A percentile compares a stretch with the other conserved stretches of the same genome.
Evolutionary conservation across 2,888 invertebrate species (phyloP).

Genomic region (Zaprionus bogoriensis): DNA sequence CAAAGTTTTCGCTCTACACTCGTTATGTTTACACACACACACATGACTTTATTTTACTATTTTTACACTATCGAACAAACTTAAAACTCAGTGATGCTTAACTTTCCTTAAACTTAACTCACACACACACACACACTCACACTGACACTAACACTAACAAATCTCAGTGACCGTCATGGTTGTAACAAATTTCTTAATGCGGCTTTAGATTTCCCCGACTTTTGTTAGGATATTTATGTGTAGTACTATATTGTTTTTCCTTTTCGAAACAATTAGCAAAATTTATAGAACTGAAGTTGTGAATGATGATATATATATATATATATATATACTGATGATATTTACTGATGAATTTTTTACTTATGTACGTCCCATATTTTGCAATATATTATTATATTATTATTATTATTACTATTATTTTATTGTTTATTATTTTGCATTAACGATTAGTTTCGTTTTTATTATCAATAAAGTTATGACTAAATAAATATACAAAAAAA

Average conservation of each 20-base stretch:
- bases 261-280: conserved; percentile 51
- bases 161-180: conserved; percentile 54
- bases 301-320: conserved; percentile 27
- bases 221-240: conserved; percentile 14
- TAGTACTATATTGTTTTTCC: conserved; percentile 6
- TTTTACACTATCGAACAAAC: conserved; percentile 48
- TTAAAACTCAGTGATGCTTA: conserved; percentile 41
- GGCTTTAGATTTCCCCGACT: conserved; percentile 49
- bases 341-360: conserved; percentile 34
- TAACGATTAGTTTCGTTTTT: conserved; percentile 26
- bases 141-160: no score
- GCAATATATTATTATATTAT: conserved; percentile 46
- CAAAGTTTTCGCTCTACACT: conserved; percentile 51
- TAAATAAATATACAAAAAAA: conserved; percentile 16
- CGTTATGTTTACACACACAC: conserved; percentile 62
- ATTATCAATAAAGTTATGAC: conserved; percentile 43
- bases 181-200: conserved; percentile 56
- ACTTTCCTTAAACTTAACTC: conserved; percentile 7
- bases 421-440: conserved; percentile 37
- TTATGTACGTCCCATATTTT: conserved; percentile 55
- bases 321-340: conserved; percentile 43
- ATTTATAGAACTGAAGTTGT: conserved; percentile 69
- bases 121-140: conserved; percentile 7
- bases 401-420: conserved; percentile 16
- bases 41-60: conserved; percentile 6